These are phyloP conservation scores for Littorina saxatilis DNA, from an alignment of 1,140 invertebrate genomes.

Conservation along the genomic window DNA sequence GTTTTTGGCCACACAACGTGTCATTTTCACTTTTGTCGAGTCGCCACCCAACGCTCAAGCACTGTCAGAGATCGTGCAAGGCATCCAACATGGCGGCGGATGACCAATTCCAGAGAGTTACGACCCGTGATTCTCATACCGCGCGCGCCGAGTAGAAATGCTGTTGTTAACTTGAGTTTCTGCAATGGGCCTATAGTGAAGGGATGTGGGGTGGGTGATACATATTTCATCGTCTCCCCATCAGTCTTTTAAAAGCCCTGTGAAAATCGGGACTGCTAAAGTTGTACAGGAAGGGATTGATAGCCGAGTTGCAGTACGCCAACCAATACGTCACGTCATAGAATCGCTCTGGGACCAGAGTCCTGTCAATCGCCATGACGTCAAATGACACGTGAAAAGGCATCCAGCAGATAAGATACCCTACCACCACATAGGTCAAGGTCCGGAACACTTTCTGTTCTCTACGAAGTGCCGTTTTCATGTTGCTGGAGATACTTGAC, in stretches of 20 bases:
- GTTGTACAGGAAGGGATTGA: conserved; percentile 73
- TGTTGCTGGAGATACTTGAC: neutral
- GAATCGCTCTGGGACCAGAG: conserved; percentile 52
- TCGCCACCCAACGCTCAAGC: no score
- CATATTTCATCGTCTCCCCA: no score
- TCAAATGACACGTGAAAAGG: conserved; percentile 71
- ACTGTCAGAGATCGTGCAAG: no score
- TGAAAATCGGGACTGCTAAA: conserved; percentile 67
- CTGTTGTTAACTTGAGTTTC: no score
- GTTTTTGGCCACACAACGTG: no score
- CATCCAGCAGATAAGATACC: conserved; percentile 68
- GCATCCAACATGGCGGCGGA: no score
- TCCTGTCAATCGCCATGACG: conserved; percentile 56
- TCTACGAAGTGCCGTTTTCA: neutral
- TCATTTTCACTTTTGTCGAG: no score
- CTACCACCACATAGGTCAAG: conserved; percentile 66
- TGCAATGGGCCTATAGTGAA: no score
- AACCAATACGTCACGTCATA: conserved; percentile 66
- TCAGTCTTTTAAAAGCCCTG: conserved; percentile 59
- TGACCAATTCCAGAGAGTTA: no score
- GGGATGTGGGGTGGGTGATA: no score
- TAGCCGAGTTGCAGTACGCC: conserved; percentile 70
- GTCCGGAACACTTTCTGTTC: conserved; percentile 64
- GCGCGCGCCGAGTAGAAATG: no score
- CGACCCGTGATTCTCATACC: no score